Conservation (phyloP, 2,888 invertebrate genomes). For the Alviniconcha strummeri region DNA sequence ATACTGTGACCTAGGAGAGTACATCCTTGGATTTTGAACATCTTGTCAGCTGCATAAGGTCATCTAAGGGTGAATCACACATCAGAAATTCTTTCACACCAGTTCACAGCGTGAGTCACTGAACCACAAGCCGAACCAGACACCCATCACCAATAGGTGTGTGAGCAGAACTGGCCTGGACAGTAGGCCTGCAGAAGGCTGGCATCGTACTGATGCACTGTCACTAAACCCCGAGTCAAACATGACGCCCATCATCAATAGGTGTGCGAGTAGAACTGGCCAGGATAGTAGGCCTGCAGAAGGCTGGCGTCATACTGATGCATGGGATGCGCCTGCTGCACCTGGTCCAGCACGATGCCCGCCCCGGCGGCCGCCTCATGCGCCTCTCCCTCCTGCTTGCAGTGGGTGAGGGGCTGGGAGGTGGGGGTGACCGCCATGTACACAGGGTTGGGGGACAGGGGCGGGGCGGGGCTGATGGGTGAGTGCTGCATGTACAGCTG, state of each 20-base stretch:
- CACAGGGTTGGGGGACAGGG: constrained; percentile 35
- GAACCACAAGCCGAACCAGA: too few relatives aligned
- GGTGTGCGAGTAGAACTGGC: constrained; percentile 22
- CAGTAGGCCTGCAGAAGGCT: constrained; percentile 9
- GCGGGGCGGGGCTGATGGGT: constrained; percentile 36
- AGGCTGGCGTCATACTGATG: constrained; percentile 28
- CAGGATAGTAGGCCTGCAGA: constrained; percentile 24
- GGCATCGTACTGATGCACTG: not conserved
- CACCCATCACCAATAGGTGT: not conserved
- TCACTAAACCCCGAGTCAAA: not conserved
- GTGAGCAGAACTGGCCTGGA: not conserved
- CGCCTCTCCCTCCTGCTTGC: constrained; percentile 31
- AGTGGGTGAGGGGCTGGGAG: constrained; percentile 39
- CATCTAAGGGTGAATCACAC: too few relatives aligned
- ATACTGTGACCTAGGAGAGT: too few relatives aligned
- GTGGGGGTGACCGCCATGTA: constrained; percentile 42
- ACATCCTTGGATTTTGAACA: too few relatives aligned
- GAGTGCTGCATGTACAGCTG: constrained; percentile 41
- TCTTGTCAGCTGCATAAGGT: too few relatives aligned
- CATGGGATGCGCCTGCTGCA: not conserved
- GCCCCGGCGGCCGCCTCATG: not conserved
- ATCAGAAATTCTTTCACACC: too few relatives aligned
- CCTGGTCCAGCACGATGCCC: constrained; percentile 4
- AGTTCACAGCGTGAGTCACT: too few relatives aligned
- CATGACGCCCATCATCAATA: not conserved